Base-by-base conservation (phyloP, 2,888 invertebrate genomes). In the Temnothorax ravouxi region DNA sequence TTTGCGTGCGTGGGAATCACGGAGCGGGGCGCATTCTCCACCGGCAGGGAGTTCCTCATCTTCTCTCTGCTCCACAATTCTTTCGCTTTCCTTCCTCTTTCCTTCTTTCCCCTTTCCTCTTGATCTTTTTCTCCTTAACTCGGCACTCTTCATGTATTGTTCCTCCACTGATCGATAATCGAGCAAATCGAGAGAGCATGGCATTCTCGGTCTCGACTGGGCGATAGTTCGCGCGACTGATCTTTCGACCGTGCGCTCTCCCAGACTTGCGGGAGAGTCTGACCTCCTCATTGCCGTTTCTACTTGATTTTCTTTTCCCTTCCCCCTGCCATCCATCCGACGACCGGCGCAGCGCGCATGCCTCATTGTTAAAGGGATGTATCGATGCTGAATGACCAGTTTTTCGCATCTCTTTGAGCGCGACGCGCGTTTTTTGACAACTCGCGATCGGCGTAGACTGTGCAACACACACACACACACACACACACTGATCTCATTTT, bases 1-100 rank as follows among this genome's bases (percentile, higher is more conserved):
- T 3, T 54, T 86, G 84, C 88, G 87, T 87, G n/a, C n/a, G 86
- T 84, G 75, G 66, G 54, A 66, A 84, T 85, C 85, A 71, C 69
- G 71, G 41, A 84, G 72, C 85, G 44, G 56, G 56, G 69, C 41
- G 66, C 79, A 38, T 80, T 64, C 50, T 62, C 72, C 72, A 21
- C 13, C 50, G 64, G 79, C 79, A 13, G 47, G 47, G 64, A 15
- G 59, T 18, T 80, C 75, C 50, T 62, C 56, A n/a, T 61, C n/a
- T 34, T 50, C n/a, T n/a, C 4, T 18, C 15, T 41, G 11, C 41
- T 29, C 67, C 62, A 47, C 62, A 47, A 29, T 76, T 62, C 25
- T 21, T 5, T 41, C 11, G 15, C 15, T 67, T n/a, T 29, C 50
- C 34, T 3, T n/a, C n/a, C 34, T 11, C 71, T 34, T 34, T 34